Evolutionary conservation across 2,797 vertebrate species (phyloP).

Genomic region (Dendrocincla fuliginosa): DNA sequence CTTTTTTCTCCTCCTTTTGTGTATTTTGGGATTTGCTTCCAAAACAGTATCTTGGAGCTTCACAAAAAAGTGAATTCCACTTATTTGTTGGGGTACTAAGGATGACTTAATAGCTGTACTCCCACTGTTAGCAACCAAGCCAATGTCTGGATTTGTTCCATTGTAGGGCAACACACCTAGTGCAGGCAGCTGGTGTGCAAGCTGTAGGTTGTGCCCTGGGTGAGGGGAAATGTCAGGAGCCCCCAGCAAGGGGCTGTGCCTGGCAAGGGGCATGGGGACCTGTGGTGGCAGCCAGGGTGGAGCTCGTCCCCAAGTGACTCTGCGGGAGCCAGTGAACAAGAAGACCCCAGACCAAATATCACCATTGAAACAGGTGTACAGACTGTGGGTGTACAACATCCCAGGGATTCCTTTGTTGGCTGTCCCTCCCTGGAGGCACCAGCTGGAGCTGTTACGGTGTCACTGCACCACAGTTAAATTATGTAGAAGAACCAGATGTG

Average conservation of each 20-base stretch:
- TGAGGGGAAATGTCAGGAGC: not conserved
- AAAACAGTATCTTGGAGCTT: not conserved
- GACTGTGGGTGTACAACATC: not conserved
- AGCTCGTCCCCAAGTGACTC: not conserved
- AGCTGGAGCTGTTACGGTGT: not conserved
- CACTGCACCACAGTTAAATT: not conserved
- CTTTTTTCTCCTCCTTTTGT: not conserved
- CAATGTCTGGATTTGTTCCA: not conserved
- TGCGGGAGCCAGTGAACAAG: not conserved
- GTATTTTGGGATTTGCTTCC: not conserved
- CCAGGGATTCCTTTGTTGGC: not conserved
- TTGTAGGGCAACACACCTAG: not conserved
- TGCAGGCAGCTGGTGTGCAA: not conserved
- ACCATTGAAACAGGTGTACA: not conserved
- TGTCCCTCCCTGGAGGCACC: not conserved
- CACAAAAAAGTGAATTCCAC: not conserved
- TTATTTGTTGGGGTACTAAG: not conserved
- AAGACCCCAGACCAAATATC: not conserved
- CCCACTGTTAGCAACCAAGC: not conserved
- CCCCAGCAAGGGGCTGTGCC: not conserved
- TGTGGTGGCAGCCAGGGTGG: not conserved
- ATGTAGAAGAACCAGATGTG: not conserved
- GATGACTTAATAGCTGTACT: rapidly evolving
- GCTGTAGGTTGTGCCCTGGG: not conserved
- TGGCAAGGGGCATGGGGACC: not conserved